A percentile compares a stretch with the other conserved stretches of the same genome.
phyloP scores from a whole-genome alignment of 92 coral and sea anemone genomes.

The Epizoanthus fatuus region DNA sequence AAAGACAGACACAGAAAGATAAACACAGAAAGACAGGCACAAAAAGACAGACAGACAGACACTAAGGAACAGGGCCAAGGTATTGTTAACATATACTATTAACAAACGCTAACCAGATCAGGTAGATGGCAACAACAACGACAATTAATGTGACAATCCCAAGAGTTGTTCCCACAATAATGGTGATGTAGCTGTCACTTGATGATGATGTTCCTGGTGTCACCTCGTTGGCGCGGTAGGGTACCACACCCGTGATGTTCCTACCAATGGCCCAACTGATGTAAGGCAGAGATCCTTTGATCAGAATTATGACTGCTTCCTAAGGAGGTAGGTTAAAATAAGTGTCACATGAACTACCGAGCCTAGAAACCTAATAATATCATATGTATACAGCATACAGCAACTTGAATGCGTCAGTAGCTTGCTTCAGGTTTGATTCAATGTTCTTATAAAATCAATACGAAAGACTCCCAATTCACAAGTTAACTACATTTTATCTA shows the following conservation, averaged over 20 bases:
- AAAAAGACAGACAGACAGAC: not conserved
- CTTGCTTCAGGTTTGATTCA: too few relatives aligned
- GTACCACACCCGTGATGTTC: conserved; percentile 23
- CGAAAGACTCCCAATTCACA: too few relatives aligned
- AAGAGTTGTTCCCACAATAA: conserved; percentile 15
- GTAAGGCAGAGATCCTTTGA: not conserved
- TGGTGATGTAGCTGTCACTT: not conserved
- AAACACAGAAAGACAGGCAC: not conserved
- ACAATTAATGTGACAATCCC: not conserved
- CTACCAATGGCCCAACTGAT: conserved; percentile 34
- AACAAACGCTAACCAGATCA: conserved; percentile 11
- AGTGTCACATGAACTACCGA: not conserved
- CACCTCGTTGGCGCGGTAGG: conserved; percentile 12
- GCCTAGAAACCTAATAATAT: too few relatives aligned
- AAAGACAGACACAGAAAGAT: not conserved
- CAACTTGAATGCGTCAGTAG: too few relatives aligned
- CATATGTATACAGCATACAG: too few relatives aligned
- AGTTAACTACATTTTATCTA: too few relatives aligned
- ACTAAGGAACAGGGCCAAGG: too few relatives aligned
- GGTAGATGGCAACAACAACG: conserved; percentile 5
- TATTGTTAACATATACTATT: too few relatives aligned
- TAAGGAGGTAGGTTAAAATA: not conserved
- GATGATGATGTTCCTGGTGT: not conserved
- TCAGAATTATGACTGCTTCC: conserved; percentile 21
- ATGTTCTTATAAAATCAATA: too few relatives aligned